Base-by-base conservation (phyloP, 2,113 vertebrate species). In the Phalacrocorax aristotelis region DNA sequence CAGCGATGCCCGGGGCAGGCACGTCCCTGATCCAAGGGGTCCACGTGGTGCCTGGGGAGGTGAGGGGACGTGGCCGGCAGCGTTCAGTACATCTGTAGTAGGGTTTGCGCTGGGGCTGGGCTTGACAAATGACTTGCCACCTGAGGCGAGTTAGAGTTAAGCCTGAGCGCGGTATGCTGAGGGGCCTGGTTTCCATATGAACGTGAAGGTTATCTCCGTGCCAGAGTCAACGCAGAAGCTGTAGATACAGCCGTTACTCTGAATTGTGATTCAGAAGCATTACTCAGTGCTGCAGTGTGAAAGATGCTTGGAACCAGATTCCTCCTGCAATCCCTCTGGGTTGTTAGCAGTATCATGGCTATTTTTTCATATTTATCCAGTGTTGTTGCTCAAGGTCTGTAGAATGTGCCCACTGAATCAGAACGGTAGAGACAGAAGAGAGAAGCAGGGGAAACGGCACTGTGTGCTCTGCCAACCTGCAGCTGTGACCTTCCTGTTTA, bases 401-500 rank as follows among this genome's bases (percentile, higher is more conserved):
- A 51, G 89, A 87, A 55, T 34, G 9, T 40, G 27, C 40, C 87
- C 20, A 30, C 14, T 61, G 57, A 83, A 77, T 84, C 26, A 44
- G 42, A 80, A 81, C 66, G 48, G 54, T 4, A 81, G 74, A 90
- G 30, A 34, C 25, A 69, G 88, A 54, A n/a, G 44, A 83, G 66
- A 46, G 58, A 72, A 89, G 69, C 15, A 84, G 92, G 75, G 66
- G 71, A 94, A 96, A 46, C 69, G 90, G 84, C 54, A 49, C 48
- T 64, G 27, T 83, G 85, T 84, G 92, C 51, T 94, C 83, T 93
- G 90, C 80, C 93, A 94, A 71, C 88, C 64, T 83, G 70, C 94
- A 96, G 72, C 96, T 94, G 60, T 93, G 94, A 97, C 96, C 93
- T 96, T 92, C 86, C 90, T 87, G 85, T 68, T 90, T 93, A 87